These are phyloP conservation scores for Mastacembelus armatus DNA, from an alignment of 2,797 vertebrate species.

Conservation along the genomic window DNA sequence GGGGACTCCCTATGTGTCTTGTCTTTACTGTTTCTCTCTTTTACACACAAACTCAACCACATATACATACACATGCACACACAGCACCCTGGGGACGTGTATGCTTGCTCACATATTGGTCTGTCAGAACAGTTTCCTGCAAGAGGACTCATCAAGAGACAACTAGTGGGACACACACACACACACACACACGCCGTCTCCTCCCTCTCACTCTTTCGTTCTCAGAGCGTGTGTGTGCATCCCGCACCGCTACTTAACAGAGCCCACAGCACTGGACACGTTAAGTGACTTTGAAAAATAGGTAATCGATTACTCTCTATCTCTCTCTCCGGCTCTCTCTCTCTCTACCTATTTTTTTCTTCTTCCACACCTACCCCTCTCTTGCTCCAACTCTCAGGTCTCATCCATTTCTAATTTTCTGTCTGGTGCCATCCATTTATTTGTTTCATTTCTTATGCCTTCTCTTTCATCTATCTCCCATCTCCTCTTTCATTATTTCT, in stretches of 20 bases:
- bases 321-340: not conserved
- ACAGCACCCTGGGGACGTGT: conserved; percentile 13
- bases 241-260: conserved; percentile 84
- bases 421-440: conserved; percentile 32
- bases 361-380: conserved; percentile 3
- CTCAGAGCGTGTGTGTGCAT: conserved; percentile 89
- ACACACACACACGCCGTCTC: conserved; percentile 18
- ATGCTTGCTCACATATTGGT: conserved; percentile 54
- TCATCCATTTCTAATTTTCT: conserved; percentile 59
- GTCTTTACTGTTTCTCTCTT: conserved; percentile 18
- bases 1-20: conserved; percentile 43
- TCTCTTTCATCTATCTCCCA: conserved; percentile 31
- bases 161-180: conserved; percentile 34
- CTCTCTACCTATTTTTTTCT: not conserved
- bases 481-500: conserved; percentile 59
- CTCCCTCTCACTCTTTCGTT: conserved; percentile 29
- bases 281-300: conserved; percentile 97
- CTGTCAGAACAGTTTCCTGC: conserved; percentile 89
- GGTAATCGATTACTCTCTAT: conserved; percentile 89
- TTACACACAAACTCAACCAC: conserved; percentile 34
- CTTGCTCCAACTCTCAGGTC: not conserved
- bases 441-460: conserved; percentile 37
- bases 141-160: conserved; percentile 62
- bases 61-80: conserved; percentile 30
- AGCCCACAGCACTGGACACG: conserved; percentile 84